Evolutionary conservation across 2,888 invertebrate species (phyloP).

Genomic region (Odontomyia ornata): DNA sequence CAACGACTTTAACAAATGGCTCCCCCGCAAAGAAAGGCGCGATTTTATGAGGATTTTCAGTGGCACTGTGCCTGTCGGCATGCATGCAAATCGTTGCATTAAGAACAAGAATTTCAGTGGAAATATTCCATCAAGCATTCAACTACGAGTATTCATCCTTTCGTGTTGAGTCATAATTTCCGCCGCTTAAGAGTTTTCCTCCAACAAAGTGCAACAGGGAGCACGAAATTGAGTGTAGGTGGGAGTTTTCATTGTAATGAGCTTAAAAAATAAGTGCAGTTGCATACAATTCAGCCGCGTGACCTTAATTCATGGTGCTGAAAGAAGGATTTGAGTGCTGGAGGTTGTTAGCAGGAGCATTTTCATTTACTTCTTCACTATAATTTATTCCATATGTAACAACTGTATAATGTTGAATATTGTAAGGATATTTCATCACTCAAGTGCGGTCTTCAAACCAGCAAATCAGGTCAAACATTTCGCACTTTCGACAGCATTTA

Average conservation of each 20-base stretch:
- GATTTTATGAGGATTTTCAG: background rate
- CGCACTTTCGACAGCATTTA: conserved; percentile 5
- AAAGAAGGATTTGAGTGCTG: background rate
- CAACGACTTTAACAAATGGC: background rate
- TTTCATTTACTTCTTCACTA: background rate
- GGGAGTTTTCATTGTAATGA: background rate
- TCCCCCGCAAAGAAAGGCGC: conserved; percentile 19
- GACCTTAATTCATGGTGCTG: conserved; percentile 16
- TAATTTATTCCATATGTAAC: too few species aligned
- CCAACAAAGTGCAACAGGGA: background rate
- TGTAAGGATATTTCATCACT: too few species aligned
- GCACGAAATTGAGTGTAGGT: background rate
- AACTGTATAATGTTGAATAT: too few species aligned
- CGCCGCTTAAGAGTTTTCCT: conserved; percentile 26
- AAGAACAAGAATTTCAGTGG: conserved; percentile 8
- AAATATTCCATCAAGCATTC: conserved; percentile 24
- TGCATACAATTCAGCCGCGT: background rate
- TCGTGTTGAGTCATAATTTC: conserved; percentile 40
- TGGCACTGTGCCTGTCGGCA: background rate
- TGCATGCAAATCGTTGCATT: conserved; percentile 38
- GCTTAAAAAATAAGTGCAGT: background rate
- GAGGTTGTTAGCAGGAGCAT: background rate
- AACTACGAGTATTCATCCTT: conserved; percentile 35
- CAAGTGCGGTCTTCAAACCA: background rate
- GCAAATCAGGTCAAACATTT: conserved; percentile 23